Conservation (phyloP, 2,888 invertebrate genomes). For the Serrognathus titanus region DNA sequence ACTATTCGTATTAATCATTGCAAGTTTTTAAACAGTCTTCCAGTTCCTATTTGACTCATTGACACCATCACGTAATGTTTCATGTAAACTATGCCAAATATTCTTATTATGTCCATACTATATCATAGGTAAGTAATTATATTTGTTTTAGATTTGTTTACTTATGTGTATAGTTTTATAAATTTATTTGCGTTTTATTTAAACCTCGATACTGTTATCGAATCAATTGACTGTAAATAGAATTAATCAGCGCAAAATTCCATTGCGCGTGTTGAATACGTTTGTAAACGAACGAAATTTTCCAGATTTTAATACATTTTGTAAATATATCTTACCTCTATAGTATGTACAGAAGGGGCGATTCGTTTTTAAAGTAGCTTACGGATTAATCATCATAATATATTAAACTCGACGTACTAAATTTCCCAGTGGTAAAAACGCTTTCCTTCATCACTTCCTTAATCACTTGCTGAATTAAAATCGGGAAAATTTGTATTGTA, state of each 20-base stretch:
- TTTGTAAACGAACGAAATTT: background rate
- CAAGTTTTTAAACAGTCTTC: slow-evolving; percentile 17
- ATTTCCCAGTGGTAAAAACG: no score
- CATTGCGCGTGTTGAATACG: background rate
- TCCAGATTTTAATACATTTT: background rate
- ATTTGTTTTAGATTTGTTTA: no score
- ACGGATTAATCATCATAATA: no score
- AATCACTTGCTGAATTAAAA: background rate
- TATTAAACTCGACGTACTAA: no score
- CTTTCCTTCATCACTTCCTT: no score
- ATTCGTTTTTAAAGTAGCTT: no score
- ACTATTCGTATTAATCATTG: slow-evolving; percentile 5
- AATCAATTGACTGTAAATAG: background rate
- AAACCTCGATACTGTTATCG: slow-evolving; percentile 1
- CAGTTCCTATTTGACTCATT: slow-evolving; percentile 13
- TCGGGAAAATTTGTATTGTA: slow-evolving; percentile 1
- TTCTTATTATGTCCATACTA: slow-evolving; percentile 1
- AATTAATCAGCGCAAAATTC: background rate
- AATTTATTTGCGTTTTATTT: background rate
- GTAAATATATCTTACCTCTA: background rate
- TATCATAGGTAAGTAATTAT: background rate
- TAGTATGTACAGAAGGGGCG: no score
- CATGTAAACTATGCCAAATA: slow-evolving; percentile 2
- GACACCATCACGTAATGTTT: slow-evolving; percentile 1
- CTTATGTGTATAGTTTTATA: background rate